Conservation (phyloP, 2,113 vertebrate genomes). For the Anthoscopus minutus region DNA sequence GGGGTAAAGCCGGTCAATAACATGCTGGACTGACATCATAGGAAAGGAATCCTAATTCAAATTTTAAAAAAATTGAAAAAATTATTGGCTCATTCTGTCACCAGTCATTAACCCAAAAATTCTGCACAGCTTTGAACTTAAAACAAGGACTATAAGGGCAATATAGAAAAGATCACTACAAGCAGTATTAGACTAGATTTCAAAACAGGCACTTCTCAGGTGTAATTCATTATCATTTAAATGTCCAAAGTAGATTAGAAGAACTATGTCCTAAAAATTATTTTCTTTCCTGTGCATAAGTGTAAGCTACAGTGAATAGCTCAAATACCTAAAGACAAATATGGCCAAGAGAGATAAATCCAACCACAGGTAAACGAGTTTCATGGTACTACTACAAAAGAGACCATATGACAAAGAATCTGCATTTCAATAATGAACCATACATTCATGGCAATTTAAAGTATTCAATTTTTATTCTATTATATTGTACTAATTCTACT, state of each 20-base stretch:
- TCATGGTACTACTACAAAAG: not conserved
- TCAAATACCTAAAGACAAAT: not conserved
- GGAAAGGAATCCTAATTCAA: constrained; percentile 82
- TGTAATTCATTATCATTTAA: not conserved
- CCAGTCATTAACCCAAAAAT: not conserved
- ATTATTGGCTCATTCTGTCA: not conserved
- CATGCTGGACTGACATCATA: constrained; percentile 80
- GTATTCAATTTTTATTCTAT: not conserved
- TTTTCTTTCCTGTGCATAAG: not conserved
- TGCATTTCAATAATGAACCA: not conserved
- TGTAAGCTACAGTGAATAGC: not conserved
- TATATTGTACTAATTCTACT: not conserved
- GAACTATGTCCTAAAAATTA: not conserved
- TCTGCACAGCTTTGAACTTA: not conserved
- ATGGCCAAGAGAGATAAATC: not conserved
- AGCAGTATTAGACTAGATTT: not conserved
- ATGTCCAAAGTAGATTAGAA: not conserved
- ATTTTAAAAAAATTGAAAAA: not conserved
- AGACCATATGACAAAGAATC: not conserved
- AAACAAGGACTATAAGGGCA: not conserved
- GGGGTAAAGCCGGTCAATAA: constrained; percentile 87
- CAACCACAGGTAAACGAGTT: not conserved
- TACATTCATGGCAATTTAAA: not conserved
- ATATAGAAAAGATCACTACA: not conserved
- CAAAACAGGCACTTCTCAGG: not conserved